These are phyloP conservation scores for Theodoxus fluviatilis DNA, from an alignment of 2,888 invertebrate species.

Conservation along the genomic window DNA sequence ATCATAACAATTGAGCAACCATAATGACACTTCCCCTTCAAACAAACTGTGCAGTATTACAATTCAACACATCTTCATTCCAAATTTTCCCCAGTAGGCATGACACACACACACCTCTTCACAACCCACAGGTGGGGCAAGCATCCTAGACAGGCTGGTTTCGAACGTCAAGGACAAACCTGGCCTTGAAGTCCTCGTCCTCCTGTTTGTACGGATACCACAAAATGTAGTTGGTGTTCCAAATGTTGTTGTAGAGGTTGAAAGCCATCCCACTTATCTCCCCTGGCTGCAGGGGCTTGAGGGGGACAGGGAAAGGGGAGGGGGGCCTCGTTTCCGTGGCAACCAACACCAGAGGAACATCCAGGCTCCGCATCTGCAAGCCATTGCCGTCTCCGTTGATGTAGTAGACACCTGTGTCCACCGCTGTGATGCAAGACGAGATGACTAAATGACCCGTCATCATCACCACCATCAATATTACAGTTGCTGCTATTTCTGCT, in stretches of 20 bases:
- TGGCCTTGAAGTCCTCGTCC: conserved; percentile 42
- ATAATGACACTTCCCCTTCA: too few relatives aligned
- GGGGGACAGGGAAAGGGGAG: conserved; percentile 54
- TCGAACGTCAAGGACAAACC: too few relatives aligned
- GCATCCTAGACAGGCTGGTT: too few relatives aligned
- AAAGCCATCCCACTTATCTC: conserved; percentile 50
- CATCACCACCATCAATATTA: too few relatives aligned
- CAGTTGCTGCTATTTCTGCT: too few relatives aligned
- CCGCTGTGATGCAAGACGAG: conserved; percentile 31
- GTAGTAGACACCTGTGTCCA: conserved; percentile 39
- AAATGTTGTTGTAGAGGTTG: conserved; percentile 60
- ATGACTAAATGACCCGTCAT: too few relatives aligned
- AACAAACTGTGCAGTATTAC: too few relatives aligned
- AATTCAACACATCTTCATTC: too few relatives aligned
- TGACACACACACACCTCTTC: too few relatives aligned
- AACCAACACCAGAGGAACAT: conserved; percentile 50
- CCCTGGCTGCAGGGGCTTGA: conserved; percentile 43
- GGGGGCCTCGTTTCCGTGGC: conserved; percentile 38
- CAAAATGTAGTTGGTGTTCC: conserved; percentile 61
- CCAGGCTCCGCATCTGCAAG: conserved; percentile 39
- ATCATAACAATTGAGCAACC: too few relatives aligned
- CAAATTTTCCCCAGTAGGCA: too few relatives aligned
- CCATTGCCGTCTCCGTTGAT: conserved; percentile 33
- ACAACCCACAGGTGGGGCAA: too few relatives aligned
- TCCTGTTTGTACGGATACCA: conserved; percentile 54